A percentile compares a stretch with the other conserved stretches of the same genome.
These are phyloP conservation scores for Ophion ellenae DNA, from an alignment of 2,888 invertebrate genomes.

Conservation along the genomic window DNA sequence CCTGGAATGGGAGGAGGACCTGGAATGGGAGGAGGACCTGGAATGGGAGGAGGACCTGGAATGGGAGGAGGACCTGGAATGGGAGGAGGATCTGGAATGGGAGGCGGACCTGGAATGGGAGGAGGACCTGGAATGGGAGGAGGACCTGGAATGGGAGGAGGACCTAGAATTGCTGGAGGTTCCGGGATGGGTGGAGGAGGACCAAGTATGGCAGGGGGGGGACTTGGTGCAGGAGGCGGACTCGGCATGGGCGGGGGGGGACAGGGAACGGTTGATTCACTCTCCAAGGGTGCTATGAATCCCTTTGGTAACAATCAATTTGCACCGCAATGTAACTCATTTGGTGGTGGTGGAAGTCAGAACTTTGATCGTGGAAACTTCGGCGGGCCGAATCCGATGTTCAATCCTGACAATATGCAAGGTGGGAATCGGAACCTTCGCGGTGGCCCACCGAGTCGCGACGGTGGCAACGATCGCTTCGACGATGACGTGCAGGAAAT, in stretches of 20 bases:
- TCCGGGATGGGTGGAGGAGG: conserved; percentile 42
- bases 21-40: conserved; percentile 49
- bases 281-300: conserved; percentile 75
- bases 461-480: conserved; percentile 62
- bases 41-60: conserved; percentile 55
- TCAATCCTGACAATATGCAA: conserved; percentile 56
- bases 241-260: conserved; percentile 45
- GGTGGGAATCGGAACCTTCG: conserved; percentile 59
- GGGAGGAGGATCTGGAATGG: conserved; percentile 55
- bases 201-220: conserved; percentile 39
- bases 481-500: conserved; percentile 67
- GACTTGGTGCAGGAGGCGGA: conserved; percentile 34
- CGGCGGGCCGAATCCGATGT: conserved; percentile 57
- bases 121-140: conserved; percentile 41
- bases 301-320: conserved; percentile 75
- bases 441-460: conserved; percentile 45
- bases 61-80: conserved; percentile 47
- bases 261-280: conserved; percentile 44
- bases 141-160: conserved; percentile 42
- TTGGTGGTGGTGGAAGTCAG: conserved; percentile 71
- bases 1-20: conserved; percentile 51
- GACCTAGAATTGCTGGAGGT: conserved; percentile 57
- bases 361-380: conserved; percentile 72
- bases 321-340: conserved; percentile 72
- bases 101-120: conserved; percentile 46